phyloP scores from a whole-genome alignment of 2,797 vertebrate genomes.

The Numenius phaeopus region DNA sequence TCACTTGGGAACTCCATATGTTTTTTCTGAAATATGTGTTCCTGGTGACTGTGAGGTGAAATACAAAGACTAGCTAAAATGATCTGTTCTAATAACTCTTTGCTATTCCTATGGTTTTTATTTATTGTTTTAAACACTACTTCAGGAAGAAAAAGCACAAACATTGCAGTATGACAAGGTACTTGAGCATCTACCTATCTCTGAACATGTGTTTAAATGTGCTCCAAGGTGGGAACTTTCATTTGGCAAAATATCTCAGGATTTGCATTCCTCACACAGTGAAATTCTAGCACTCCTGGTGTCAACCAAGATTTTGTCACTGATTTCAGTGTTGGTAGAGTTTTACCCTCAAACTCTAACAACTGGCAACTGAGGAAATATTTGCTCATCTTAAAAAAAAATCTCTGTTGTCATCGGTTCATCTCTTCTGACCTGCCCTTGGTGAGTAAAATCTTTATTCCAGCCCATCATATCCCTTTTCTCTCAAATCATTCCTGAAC shows the following conservation, averaged over 20 bases:
- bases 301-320: not conserved
- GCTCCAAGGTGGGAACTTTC: not conserved
- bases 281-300: not conserved
- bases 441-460: not conserved
- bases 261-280: not conserved
- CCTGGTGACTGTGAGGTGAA: not conserved
- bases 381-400: not conserved
- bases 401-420: not conserved
- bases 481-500: not conserved
- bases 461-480: not conserved
- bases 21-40: not conserved
- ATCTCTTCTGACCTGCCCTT: not conserved
- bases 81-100: not conserved
- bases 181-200: not conserved
- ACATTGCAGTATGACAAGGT: not conserved
- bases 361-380: not conserved
- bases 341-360: not conserved
- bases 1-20: not conserved
- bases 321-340: not conserved
- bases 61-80: not conserved
- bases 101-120: not conserved
- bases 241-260: not conserved
- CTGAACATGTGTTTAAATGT: not conserved
- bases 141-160: not conserved
- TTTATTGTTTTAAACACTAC: not conserved